Evolutionary conservation across 2,113 vertebrate species (phyloP).

Genomic region (Phoxinus phoxinus): DNA sequence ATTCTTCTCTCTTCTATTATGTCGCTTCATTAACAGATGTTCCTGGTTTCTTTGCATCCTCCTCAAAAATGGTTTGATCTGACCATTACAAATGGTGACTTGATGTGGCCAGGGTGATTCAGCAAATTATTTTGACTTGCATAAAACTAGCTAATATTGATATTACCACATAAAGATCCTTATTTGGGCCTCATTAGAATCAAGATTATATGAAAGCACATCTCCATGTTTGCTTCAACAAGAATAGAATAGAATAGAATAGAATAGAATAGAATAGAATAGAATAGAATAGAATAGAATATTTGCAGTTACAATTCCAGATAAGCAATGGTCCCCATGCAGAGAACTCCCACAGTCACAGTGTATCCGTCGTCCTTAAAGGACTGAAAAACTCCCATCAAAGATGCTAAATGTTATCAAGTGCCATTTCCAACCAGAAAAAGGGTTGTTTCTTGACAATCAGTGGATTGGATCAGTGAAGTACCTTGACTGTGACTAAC

Average conservation of each 20-base stretch:
- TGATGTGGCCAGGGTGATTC: not conserved
- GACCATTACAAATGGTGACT: not conserved
- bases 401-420: not conserved
- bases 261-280: too few relatives aligned
- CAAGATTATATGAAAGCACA: not conserved
- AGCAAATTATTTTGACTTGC: not conserved
- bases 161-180: not conserved
- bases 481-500: not conserved
- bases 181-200: not conserved
- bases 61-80: not conserved
- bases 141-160: not conserved
- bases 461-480: not conserved
- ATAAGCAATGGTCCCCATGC: slow-evolving; percentile 13
- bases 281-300: too few relatives aligned
- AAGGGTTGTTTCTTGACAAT: not conserved
- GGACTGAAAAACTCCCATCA: not conserved
- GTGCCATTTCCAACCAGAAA: not conserved
- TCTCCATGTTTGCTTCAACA: not conserved
- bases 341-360: slow-evolving; percentile 6
- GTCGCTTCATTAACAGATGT: not conserved
- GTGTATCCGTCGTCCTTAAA: not conserved
- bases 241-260: too few relatives aligned
- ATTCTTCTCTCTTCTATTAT: not conserved
- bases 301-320: not conserved
- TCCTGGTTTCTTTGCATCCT: not conserved